These are phyloP conservation scores for Falco cherrug DNA, from an alignment of 2,797 vertebrate genomes.

Conservation along the genomic window DNA sequence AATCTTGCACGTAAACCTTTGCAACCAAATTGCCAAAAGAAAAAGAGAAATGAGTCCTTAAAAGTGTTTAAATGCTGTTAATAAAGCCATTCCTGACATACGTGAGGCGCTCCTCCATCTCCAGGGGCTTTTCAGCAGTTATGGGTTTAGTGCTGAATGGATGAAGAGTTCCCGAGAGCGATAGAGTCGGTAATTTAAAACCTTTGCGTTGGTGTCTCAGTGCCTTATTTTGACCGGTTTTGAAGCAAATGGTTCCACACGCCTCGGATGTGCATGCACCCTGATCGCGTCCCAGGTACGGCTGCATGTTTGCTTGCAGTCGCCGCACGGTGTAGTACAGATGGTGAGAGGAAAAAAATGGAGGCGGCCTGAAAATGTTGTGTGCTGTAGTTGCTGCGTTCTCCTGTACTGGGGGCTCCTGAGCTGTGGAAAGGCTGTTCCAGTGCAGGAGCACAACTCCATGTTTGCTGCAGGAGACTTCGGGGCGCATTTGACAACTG, in stretches of 20 bases:
- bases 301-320: constrained; percentile 72
- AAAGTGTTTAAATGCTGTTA: constrained; percentile 75
- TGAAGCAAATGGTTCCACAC: constrained; percentile 76
- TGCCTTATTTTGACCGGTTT: constrained; percentile 79
- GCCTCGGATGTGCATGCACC: constrained; percentile 82
- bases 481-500: constrained; percentile 64
- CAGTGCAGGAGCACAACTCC: constrained; percentile 76
- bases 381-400: constrained; percentile 74
- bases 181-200: constrained; percentile 77
- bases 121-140: constrained; percentile 78
- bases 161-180: constrained; percentile 84
- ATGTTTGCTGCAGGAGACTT: constrained; percentile 75
- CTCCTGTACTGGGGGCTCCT: constrained; percentile 73
- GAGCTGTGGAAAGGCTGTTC: constrained; percentile 78
- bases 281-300: constrained; percentile 76
- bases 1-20: constrained; percentile 79
- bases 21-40: constrained; percentile 80
- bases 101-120: constrained; percentile 78
- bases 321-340: constrained; percentile 73
- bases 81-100: constrained; percentile 78
- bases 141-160: constrained; percentile 80
- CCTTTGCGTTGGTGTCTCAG: constrained; percentile 75
- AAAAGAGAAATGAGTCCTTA: constrained; percentile 74
- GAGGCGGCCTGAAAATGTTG: constrained; percentile 49
- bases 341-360: constrained; percentile 70